phyloP scores from a whole-genome alignment of 30 jellyfish, hydroid and myxozoan species.

The Sanderia malayensis region DNA sequence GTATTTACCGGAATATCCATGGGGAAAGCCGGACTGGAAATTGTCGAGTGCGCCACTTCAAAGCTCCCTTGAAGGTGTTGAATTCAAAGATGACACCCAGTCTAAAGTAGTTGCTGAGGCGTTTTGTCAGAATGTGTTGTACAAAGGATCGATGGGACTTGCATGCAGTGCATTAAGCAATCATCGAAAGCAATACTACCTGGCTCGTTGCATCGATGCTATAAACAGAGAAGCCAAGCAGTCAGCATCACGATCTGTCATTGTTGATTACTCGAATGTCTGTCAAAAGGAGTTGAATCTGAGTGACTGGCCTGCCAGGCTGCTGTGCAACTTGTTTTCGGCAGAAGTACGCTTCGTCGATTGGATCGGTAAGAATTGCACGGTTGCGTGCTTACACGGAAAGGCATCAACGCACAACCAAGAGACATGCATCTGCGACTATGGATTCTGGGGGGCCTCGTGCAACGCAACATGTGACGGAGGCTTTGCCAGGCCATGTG shows the following conservation, averaged over 20 bases:
- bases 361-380: slow-evolving; percentile 63
- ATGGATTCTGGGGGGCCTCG: slow-evolving; percentile 49
- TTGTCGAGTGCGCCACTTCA: slow-evolving; percentile 35
- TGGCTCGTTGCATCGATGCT: slow-evolving; percentile 28
- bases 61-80: slow-evolving; percentile 17
- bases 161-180: slow-evolving; percentile 21
- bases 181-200: slow-evolving; percentile 20
- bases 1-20: slow-evolving; percentile 46
- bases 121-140: slow-evolving; percentile 33
- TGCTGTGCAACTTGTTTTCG: slow-evolving; percentile 33
- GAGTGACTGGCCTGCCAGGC: slow-evolving; percentile 64
- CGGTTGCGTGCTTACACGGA: slow-evolving; percentile 48
- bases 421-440: slow-evolving; percentile 35
- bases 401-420: slow-evolving; percentile 16
- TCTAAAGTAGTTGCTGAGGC: slow-evolving; percentile 6
- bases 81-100: slow-evolving; percentile 36
- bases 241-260: slow-evolving; percentile 34
- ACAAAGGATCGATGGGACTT: slow-evolving; percentile 38
- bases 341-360: slow-evolving; percentile 25
- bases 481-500: slow-evolving; percentile 54
- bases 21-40: slow-evolving; percentile 52
- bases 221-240: not conserved
- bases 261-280: slow-evolving; percentile 29
- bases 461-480: slow-evolving; percentile 52
- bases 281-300: slow-evolving; percentile 34